Percentiles rank a stretch among this genome's conserved stretches.
These are phyloP conservation scores for Boulengeromyrus knoepffleri DNA, from an alignment of 2,113 vertebrate species.

Conservation along the genomic window DNA sequence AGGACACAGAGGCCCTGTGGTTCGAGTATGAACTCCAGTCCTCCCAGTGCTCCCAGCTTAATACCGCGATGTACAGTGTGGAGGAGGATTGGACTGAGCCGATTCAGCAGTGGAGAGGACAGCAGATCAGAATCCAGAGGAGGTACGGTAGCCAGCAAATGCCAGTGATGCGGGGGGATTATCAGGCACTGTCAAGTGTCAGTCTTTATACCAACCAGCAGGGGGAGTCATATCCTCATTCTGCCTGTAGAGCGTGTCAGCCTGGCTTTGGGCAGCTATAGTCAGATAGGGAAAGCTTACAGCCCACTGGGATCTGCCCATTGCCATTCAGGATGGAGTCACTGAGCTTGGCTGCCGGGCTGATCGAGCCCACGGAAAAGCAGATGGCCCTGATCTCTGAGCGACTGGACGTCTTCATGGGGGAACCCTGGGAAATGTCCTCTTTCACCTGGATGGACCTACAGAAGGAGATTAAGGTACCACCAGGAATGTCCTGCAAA, in stretches of 20 bases:
- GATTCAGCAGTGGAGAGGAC: conserved; percentile 46
- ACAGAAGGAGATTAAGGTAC: conserved; percentile 46
- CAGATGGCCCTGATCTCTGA: conserved; percentile 47
- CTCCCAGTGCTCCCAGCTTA: conserved; percentile 21
- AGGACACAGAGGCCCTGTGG: conserved; percentile 52
- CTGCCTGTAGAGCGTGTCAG: not conserved
- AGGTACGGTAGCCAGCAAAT: conserved; percentile 46
- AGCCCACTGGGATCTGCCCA: not conserved
- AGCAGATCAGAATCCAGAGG: conserved; percentile 51
- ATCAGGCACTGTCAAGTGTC: not conserved
- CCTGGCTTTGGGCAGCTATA: not conserved
- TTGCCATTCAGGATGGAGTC: conserved; percentile 57
- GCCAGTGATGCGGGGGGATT: not conserved
- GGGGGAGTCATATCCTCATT: not conserved
- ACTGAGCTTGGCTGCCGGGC: conserved; percentile 50
- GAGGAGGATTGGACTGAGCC: conserved; percentile 43
- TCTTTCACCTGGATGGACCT: conserved; percentile 42
- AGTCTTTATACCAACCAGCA: not conserved
- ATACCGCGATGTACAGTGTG: conserved; percentile 26
- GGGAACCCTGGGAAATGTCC: conserved; percentile 49
- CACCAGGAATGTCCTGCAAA: not conserved
- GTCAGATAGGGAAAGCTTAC: not conserved
- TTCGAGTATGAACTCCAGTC: conserved; percentile 51
- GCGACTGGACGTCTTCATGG: conserved; percentile 45
- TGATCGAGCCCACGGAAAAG: conserved; percentile 57